Evolutionary conservation across 2,888 invertebrate genomes (phyloP).

Genomic region (Diadegma fenestrale): DNA sequence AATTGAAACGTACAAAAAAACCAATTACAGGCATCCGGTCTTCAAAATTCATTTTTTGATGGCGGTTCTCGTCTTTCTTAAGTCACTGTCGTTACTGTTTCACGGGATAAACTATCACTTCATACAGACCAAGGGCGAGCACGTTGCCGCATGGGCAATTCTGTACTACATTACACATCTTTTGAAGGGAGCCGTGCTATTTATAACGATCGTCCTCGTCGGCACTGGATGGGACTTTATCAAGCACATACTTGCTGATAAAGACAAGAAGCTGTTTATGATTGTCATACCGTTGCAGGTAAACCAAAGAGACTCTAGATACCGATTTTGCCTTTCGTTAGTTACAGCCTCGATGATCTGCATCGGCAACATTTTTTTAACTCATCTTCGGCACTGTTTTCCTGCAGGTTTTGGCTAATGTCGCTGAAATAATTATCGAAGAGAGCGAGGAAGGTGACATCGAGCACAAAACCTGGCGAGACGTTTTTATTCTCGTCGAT

Average conservation of each 20-base stretch:
- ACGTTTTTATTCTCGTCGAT: constrained; percentile 97
- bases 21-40: constrained; percentile 89
- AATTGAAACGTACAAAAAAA: constrained; percentile 39
- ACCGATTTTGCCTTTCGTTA: too few relatives aligned
- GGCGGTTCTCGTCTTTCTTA: constrained; percentile 96
- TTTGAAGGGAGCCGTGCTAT: constrained; percentile 96
- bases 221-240: constrained; percentile 99
- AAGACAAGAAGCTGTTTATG: constrained; percentile 99
- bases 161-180: constrained; percentile 99
- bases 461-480: constrained; percentile 95
- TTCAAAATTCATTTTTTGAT: constrained; percentile 99
- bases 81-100: constrained; percentile 96
- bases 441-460: constrained; percentile 95
- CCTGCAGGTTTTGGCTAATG: constrained; percentile 95
- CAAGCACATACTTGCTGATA: constrained; percentile 97
- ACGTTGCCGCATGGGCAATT: constrained; percentile 99
- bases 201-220: constrained; percentile 97
- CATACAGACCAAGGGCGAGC: constrained; percentile 96
- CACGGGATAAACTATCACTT: constrained; percentile 98
- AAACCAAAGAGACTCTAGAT: constrained; percentile 50
- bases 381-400: not conserved
- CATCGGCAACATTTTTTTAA: not conserved
- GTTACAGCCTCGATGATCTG: not conserved
- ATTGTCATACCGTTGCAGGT: constrained; percentile 98
- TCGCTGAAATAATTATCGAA: constrained; percentile 98